Evolutionary conservation across 2,113 vertebrate genomes (phyloP), one percentile per base, ranked within the genome.

Genomic region (Muntiacus reevesi): DNA sequence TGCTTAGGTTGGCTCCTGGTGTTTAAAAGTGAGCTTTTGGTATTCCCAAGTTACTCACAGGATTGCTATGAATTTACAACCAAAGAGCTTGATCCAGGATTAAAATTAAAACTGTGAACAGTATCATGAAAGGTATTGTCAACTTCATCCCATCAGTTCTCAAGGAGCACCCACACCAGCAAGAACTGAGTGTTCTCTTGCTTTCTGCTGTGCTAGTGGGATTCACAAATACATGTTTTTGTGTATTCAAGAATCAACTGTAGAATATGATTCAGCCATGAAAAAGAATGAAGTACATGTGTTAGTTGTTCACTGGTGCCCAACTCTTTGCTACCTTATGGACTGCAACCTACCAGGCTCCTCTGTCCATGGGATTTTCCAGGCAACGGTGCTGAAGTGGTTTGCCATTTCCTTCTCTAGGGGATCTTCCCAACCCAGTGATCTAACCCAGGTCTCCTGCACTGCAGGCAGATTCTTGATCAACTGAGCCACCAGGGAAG

Each of bases 21-120:
- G 15, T 94, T 87, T 94, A 52, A 89, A 95, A 95, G 84, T 78
- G 60, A 87, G n/a, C 50, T 96, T 94, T 93, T 60, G 79, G 16
- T 89, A 28, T 60, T 94, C 33, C 50, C 28, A 54, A 67, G 84
- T 96, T 82, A 91, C 7, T 96, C 52, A 88, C 55, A 60, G 60
- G 84, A 64, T 91, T 59, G 19, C 47, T 89, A 0, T 74, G 79
- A 82, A 74, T 87, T 91, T 52, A 62, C 10, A 81, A 28, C 88
- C n/a, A 82, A 45, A 90, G 57, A 21, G 14, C 33, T 94, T 89
- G 54, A 59, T 87, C 7, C 23, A 33, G 25, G 52, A 36, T 74
- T 86, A 91, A 3, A 96, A 79, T 92, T 71, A 82, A 78, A 90
- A 94, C 43, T 54, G 16, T 50, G 50, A 78, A 25, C 5, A 57